Base-by-base conservation (phyloP, 30 jellyfish, hydroid and myxozoan genomes). In the Pseudorhiza aurosa region DNA sequence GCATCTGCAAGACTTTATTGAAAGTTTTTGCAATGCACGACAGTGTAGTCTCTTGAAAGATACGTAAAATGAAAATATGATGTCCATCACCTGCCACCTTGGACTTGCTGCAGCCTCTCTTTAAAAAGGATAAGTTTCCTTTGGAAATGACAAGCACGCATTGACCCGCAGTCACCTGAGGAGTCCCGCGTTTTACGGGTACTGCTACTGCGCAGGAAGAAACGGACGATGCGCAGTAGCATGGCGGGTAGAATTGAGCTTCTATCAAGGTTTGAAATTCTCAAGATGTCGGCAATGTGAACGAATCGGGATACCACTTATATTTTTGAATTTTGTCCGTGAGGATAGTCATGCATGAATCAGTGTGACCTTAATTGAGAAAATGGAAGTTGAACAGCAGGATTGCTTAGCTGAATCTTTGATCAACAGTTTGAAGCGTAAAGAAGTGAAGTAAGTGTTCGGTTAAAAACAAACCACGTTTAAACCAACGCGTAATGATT, bases 221-320 rank as follows among this genome's bases (percentile, higher is more conserved):
- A 57, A 57, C 0, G 22, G 50, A 15, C 8, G 26, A n/a, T 79
- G 91, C 91, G 91, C 83, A 77, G 71, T 33, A 46, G 91, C 64
- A 35, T 79, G 91, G 91, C 91, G 91, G 91, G 91, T 79, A 70
- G 57, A 79, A 65, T 14, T 58, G 53, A 51, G 65, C 82, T 37
- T 37, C 40, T 42, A 44, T 29, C 56, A 19, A 10, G 37, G 35
- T 49, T 72, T 72, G 33, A 32, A 72, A 46, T 15, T 72, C n/a
- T 47, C 39, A 19, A 21, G 44, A 53, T 64, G 77, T 39, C 77
- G 58, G 21, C 33, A n/a, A n/a, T n/a, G n/a, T n/a, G n/a, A n/a
- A n/a, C n/a, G n/a, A 56, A 18, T 32, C 69, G 69, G 15, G 26
- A 56, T 56, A 32, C 8, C 28, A 37, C 21, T 0, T 18, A 3